phyloP scores from a whole-genome alignment of 92 coral and sea anemone species.

The Phenganax stokvisi region DNA sequence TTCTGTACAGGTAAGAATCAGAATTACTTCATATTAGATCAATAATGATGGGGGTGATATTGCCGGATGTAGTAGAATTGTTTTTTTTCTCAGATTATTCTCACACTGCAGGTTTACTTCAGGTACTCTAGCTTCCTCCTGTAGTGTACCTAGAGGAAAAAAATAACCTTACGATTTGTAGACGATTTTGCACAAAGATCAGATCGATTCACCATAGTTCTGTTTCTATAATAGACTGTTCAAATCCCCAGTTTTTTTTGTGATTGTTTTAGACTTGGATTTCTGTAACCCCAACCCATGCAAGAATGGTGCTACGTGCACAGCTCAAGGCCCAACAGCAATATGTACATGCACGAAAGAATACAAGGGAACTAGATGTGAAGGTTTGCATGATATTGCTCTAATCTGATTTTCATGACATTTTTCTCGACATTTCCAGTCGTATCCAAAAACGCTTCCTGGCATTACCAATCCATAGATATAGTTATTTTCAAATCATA shows the following conservation, averaged over 20 bases:
- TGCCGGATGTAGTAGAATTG: too few species aligned
- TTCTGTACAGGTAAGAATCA: slow-evolving; percentile 24
- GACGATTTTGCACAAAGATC: background rate
- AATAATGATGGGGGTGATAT: too few species aligned
- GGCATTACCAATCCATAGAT: too few species aligned
- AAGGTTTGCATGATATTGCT: slow-evolving; percentile 8
- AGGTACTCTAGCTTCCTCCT: slow-evolving; percentile 22
- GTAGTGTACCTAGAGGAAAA: background rate
- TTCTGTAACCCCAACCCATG: slow-evolving; percentile 38
- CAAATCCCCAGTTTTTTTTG: background rate
- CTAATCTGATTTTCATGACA: background rate
- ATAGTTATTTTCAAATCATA: too few species aligned
- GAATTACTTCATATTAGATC: too few species aligned
- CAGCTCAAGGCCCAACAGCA: slow-evolving; percentile 1
- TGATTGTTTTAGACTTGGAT: slow-evolving; percentile 12
- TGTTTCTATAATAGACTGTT: too few species aligned
- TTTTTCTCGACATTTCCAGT: too few species aligned
- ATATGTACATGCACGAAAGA: slow-evolving; percentile 20
- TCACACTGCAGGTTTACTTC: background rate
- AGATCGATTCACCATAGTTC: background rate
- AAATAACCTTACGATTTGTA: background rate
- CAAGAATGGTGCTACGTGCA: slow-evolving; percentile 30
- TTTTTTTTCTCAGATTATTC: too few species aligned
- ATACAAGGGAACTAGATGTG: slow-evolving; percentile 29
- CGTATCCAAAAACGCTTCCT: too few species aligned